These are phyloP conservation scores for Merodon equestris DNA, from an alignment of 2,888 invertebrate species.

Conservation along the genomic window DNA sequence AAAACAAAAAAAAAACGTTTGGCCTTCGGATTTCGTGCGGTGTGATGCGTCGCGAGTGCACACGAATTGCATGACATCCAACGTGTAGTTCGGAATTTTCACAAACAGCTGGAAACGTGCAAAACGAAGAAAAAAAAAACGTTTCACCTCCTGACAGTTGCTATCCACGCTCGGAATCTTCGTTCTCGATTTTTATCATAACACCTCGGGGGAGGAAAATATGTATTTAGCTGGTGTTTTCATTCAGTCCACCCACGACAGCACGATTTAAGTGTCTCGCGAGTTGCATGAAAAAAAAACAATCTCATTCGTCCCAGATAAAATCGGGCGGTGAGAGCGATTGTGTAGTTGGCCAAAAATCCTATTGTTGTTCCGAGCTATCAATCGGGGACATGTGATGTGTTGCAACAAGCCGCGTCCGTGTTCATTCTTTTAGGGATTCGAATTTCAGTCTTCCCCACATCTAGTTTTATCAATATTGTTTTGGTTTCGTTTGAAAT, in stretches of 20 bases:
- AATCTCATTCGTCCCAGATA: not conserved
- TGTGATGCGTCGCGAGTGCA: conserved; percentile 11
- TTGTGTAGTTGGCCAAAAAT: not conserved
- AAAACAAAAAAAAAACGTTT: conserved; percentile 42
- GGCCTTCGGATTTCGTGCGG: conserved; percentile 48
- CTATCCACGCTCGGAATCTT: not conserved
- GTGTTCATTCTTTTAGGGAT: conserved; percentile 3
- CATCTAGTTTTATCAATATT: conserved; percentile 23
- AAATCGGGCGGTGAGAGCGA: not conserved
- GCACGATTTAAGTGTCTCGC: not conserved
- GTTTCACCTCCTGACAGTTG: conserved; percentile 11
- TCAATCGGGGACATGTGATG: not conserved
- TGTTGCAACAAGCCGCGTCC: conserved; percentile 1
- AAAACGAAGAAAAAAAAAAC: not conserved
- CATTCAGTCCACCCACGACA: conserved; percentile 33
- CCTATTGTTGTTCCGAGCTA: not conserved
- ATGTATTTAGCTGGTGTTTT: conserved; percentile 7
- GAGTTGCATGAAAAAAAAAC: conserved; percentile 17
- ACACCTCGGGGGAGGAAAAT: not conserved
- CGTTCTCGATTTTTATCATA: not conserved
- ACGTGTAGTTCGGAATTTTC: not conserved
- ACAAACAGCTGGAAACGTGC: conserved; percentile 55
- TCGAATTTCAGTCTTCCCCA: conserved; percentile 23
- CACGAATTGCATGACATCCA: conserved; percentile 35
- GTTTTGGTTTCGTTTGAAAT: not conserved